A percentile compares a stretch with the other conserved stretches of the same genome.
These are phyloP conservation scores for Tuta absoluta DNA, from an alignment of 2,888 invertebrate genomes.

Conservation along the genomic window DNA sequence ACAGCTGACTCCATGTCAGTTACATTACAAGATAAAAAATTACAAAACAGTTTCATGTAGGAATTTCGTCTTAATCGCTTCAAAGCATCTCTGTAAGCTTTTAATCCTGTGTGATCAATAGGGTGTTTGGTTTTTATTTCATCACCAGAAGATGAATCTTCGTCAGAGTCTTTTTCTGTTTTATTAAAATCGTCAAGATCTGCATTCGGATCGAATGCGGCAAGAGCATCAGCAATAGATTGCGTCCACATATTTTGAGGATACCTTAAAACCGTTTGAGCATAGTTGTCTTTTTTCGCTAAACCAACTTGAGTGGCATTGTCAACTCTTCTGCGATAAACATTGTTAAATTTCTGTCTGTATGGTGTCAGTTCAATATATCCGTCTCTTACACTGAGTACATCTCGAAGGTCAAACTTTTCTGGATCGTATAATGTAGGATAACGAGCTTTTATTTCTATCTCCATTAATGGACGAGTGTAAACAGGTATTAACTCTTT, in stretches of 20 bases:
- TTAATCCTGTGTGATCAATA: slow-evolving; percentile 59
- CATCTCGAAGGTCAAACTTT: slow-evolving; percentile 78
- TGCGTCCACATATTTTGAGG: slow-evolving; percentile 87
- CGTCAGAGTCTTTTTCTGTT: slow-evolving; percentile 35
- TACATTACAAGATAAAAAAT: slow-evolving; percentile 50
- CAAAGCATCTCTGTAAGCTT: slow-evolving; percentile 56
- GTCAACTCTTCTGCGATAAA: slow-evolving; percentile 81
- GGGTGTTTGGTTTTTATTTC: slow-evolving; percentile 43
- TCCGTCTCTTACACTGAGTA: slow-evolving; percentile 84
- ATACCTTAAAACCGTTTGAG: slow-evolving; percentile 86
- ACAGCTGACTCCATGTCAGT: slow-evolving; percentile 46
- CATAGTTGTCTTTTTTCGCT: slow-evolving; percentile 63
- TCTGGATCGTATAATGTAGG: slow-evolving; percentile 71
- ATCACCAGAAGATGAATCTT: slow-evolving; percentile 47
- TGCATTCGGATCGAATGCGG: slow-evolving; percentile 50
- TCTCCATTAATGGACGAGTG: slow-evolving; percentile 82
- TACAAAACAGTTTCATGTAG: slow-evolving; percentile 60
- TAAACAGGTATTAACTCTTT: slow-evolving; percentile 75
- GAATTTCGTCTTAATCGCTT: slow-evolving; percentile 64
- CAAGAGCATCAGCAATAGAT: slow-evolving; percentile 71
- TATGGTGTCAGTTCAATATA: slow-evolving; percentile 84
- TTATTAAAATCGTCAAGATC: slow-evolving; percentile 43
- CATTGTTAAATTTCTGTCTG: slow-evolving; percentile 79
- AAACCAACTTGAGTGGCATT: slow-evolving; percentile 82
- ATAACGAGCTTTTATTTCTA: slow-evolving; percentile 85